Evolutionary conservation across 1,140 invertebrate species (phyloP), one percentile per base, ranked within the genome.

Genomic region (Asbolus verrucosus): DNA sequence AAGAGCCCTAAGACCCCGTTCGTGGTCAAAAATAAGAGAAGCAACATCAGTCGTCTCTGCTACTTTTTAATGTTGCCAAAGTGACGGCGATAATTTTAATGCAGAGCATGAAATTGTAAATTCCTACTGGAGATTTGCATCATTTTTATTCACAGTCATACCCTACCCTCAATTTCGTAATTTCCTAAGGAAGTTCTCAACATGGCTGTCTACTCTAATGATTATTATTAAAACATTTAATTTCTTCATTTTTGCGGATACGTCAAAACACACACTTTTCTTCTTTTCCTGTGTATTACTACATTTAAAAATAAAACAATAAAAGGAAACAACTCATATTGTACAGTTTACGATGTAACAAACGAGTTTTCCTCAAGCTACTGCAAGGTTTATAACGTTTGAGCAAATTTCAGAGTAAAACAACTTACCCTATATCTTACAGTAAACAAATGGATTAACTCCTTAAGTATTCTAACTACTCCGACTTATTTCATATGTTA

Each of bases 401-500:
- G 61, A 33, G 19, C 61, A 41, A 63, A 63, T 63, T 63, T 63
- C 18, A 39, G 46, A 54, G 8, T 54, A 54, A 54, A 54, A 63
- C 61, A 63, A 39, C 16, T 63, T 63, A 38, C 36, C 39, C 61
- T 21, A 63, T 41, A 63, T 63, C 61, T 63, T 63, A 39, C 33
- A 24, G 16, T 41, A 63, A 63, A 63, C 61, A 63, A 63, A 63
- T 63, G 33, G 61, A 63, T 63, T 63, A 63, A 63, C 31, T 63
- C 39, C 61, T 30, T 63, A 63, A 63, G 61, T 63, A 63, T 63
- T 24, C 61, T 41, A 41, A 63, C 61, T 63, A 63, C 61, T 63
- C 39, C 16, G 33, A 63, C 61, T 38, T 63, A 63, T 13, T 63
- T 41, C 61, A 41, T 41, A 63, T 63, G 61, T 63, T 63, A n/a